phyloP scores from a whole-genome alignment of 2,113 vertebrate species.

The Neotragus pygmaeus region DNA sequence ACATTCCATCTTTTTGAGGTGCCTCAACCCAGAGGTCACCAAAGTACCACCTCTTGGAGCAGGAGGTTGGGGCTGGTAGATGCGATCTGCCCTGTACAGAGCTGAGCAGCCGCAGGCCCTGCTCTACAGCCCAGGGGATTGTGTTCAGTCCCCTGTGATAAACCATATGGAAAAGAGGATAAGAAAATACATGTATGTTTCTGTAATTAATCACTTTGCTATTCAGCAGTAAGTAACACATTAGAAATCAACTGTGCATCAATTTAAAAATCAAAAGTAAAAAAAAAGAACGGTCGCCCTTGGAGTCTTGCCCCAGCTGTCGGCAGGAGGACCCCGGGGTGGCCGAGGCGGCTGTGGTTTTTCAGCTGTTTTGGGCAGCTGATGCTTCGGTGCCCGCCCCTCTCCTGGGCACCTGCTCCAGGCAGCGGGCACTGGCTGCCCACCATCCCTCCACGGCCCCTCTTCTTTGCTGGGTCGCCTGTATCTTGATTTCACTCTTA shows the following conservation, averaged over 20 bases:
- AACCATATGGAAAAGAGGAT: neutral
- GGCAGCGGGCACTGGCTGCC: neutral
- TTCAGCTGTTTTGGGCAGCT: neutral
- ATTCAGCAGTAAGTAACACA: neutral
- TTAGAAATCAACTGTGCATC: neutral
- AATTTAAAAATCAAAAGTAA: neutral
- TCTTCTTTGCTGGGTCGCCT: neutral
- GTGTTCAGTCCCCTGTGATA: neutral
- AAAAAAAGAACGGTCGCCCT: neutral
- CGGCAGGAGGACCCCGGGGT: neutral
- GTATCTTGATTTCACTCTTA: neutral
- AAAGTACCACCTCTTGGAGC: neutral
- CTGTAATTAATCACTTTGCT: neutral
- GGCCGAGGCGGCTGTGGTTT: neutral
- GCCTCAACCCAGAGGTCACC: neutral
- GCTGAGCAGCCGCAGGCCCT: neutral
- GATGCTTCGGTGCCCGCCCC: fast-evolving
- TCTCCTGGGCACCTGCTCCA: neutral
- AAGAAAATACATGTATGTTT: neutral
- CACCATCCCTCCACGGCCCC: neutral
- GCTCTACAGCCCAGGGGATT: neutral
- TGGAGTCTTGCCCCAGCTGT: neutral
- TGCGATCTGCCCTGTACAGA: neutral
- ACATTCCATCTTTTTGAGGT: neutral
- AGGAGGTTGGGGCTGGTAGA: neutral